phyloP scores from a whole-genome alignment of 2,113 vertebrate species.

The Hiodon alosoides region DNA sequence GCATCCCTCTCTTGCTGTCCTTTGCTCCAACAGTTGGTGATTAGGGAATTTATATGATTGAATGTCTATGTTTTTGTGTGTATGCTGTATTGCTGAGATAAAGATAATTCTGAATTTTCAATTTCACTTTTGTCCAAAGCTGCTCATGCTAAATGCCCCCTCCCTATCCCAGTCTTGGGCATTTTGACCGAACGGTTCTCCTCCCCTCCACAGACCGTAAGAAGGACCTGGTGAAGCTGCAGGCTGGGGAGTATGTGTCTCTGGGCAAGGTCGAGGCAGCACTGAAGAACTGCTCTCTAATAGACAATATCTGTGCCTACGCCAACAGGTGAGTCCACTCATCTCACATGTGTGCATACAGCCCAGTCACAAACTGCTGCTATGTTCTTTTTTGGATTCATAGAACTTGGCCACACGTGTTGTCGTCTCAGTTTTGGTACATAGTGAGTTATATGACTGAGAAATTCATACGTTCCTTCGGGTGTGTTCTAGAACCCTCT shows the following conservation, averaged over 20 bases:
- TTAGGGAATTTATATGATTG: no score
- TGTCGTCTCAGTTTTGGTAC: no score
- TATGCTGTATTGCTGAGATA: neutral
- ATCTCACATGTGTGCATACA: neutral
- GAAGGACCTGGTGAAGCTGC: conserved; percentile 94
- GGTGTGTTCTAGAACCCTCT: neutral
- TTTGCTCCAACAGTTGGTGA: neutral
- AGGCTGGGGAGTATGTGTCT: conserved; percentile 92
- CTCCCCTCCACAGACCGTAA: conserved; percentile 74
- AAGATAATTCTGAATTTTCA: neutral
- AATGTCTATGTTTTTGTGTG: no score
- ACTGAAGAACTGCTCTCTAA: conserved; percentile 82
- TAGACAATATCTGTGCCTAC: conserved; percentile 95
- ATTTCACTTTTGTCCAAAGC: neutral
- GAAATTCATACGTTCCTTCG: neutral
- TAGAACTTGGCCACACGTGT: no score
- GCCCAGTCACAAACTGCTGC: neutral
- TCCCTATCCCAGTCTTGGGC: neutral
- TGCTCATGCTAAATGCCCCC: neutral
- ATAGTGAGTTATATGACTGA: no score
- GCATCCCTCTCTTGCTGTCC: neutral
- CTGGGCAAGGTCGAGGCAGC: conserved; percentile 91
- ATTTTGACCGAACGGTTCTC: neutral
- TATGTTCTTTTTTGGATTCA: neutral
- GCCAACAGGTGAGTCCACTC: conserved; percentile 77